These are phyloP conservation scores for Eueides isabella DNA, from an alignment of 1,140 invertebrate species.

Conservation along the genomic window DNA sequence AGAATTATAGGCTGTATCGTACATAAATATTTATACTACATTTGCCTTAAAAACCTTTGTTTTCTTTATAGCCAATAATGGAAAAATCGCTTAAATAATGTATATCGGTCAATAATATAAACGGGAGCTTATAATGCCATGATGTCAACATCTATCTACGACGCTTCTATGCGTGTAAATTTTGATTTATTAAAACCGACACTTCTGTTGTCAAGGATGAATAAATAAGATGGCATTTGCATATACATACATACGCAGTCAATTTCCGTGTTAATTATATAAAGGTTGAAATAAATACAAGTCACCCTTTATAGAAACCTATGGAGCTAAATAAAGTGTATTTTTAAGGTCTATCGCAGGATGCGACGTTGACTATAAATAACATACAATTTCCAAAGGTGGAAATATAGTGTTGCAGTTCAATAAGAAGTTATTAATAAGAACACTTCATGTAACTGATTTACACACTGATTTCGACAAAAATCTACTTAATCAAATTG, in stretches of 20 bases:
- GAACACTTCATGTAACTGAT: no score
- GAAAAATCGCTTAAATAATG: background rate
- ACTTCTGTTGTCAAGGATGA: background rate
- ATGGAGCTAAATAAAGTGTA: background rate
- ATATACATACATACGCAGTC: background rate
- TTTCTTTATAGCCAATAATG: background rate
- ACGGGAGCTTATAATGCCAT: no score
- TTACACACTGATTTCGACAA: no score
- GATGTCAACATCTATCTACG: background rate
- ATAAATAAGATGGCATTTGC: constrained; percentile 6
- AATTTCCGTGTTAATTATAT: background rate
- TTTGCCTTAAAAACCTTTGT: background rate
- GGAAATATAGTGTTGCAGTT: no score
- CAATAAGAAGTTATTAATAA: no score
- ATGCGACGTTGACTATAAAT: no score
- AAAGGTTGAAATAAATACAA: background rate
- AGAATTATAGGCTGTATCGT: background rate
- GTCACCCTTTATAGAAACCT: background rate
- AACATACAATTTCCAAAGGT: no score
- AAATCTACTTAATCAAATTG: no score
- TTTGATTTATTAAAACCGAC: background rate
- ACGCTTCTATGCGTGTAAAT: background rate
- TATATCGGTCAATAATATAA: background rate
- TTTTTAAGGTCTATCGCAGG: no score
- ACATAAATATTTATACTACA: background rate